Conservation (phyloP, 2,113 vertebrate species). For the Brachyhypopomus occidentalis region DNA sequence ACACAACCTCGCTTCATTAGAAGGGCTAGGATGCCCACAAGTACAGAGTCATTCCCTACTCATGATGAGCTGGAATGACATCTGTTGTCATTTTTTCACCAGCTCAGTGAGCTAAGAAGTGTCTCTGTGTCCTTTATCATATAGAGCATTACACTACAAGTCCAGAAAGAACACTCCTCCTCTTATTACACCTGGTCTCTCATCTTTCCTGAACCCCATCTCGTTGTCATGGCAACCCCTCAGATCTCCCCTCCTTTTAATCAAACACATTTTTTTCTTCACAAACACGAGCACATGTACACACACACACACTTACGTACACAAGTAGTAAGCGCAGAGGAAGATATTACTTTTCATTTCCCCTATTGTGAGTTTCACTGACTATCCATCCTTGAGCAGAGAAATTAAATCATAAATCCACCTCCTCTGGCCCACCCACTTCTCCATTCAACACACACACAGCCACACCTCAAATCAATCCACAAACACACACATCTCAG, state of each 20-base stretch:
- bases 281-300: not conserved
- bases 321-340: not conserved
- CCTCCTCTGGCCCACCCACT: too few relatives aligned
- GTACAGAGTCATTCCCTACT: not conserved
- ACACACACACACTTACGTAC: not conserved
- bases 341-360: not conserved
- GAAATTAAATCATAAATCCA: not conserved
- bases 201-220: conserved; percentile 8
- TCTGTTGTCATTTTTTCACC: too few relatives aligned
- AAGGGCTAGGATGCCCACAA: too few relatives aligned
- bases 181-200: conserved; percentile 13
- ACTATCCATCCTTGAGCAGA: not conserved
- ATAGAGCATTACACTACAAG: not conserved
- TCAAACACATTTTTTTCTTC: not conserved
- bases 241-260: conserved; percentile 23
- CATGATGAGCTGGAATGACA: too few relatives aligned
- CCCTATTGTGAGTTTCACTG: too few relatives aligned
- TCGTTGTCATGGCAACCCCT: conserved; percentile 7
- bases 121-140: not conserved
- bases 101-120: too few relatives aligned
- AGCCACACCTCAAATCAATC: not conserved
- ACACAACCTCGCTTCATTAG: not conserved
- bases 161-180: not conserved
- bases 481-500: too few relatives aligned
- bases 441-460: not conserved